Evolutionary conservation across 2,113 vertebrate genomes (phyloP), one percentile per base, ranked within the genome.

Genomic region (Rhizomys pruinosus): DNA sequence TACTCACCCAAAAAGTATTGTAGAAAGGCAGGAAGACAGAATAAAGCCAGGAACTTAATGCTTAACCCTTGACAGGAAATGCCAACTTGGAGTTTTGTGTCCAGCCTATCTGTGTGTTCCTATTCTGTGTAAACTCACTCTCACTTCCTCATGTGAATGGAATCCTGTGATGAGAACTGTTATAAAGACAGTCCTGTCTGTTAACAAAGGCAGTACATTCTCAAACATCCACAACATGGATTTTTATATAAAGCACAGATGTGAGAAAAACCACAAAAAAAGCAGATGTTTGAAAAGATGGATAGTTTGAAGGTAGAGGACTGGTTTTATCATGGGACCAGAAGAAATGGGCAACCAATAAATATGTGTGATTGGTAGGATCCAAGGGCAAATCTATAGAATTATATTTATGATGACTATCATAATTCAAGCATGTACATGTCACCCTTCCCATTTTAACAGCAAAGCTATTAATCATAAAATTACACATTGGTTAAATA

Each of bases 1-100:
- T 84, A 87, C 84, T 94, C 95, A 94, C 89, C 61, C 57, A 77
- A 59, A 84, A 89, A 44, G 29, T 57, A 78, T 47, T 82, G 37
- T 59, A 59, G 68, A 88, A 77, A 77, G 81, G 29, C 47, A 74
- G 84, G 89, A 77, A 3, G 74, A 1, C 79, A 3, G 74, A 1
- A 23, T 80, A 63, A 0, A 27, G 66, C 86, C 86, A 19, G 0
- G 74, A 74, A 10, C 29, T 5, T 32, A 6, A 15, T 61, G 16
- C 76, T 92, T 66, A 61, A 74, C 63, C 93, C 78, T 86, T 3
- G 47, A 74, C n/a, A 5, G 57, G 5, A 7, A 55, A 42, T 3
- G 12, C 90, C 42, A 5, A 8, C 1, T 64, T 91, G 16, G 1
- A 0, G 0, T 72, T 89, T 22, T n/a, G n/a, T n/a, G 6, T 8